Percentiles rank a stretch among this genome's conserved stretches.
These are phyloP conservation scores for Anticlea derivata DNA, from an alignment of 2,888 invertebrate species.

Conservation along the genomic window DNA sequence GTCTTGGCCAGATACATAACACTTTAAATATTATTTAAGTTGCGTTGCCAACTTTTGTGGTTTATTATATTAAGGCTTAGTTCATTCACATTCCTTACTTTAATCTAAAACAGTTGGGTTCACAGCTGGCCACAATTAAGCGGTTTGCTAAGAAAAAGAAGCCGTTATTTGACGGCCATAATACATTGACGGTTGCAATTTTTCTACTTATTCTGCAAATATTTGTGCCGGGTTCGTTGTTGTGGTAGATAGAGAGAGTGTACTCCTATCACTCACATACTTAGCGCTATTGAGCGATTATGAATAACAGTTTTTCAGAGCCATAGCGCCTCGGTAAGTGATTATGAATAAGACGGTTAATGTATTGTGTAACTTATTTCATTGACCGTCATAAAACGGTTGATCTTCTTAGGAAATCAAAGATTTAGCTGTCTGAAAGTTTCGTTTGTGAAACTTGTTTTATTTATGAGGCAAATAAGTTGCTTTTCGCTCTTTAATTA, in stretches of 20 bases:
- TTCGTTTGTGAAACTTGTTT: conserved; percentile 14
- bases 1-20: conserved; percentile 25
- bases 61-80: conserved; percentile 28
- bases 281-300: too few relatives aligned
- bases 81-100: conserved; percentile 25
- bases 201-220: too few relatives aligned
- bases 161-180: background rate
- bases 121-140: conserved; percentile 17
- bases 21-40: conserved; percentile 32
- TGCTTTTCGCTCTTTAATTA: background rate
- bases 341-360: too few relatives aligned
- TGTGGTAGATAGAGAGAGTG: too few relatives aligned
- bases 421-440: conserved; percentile 6
- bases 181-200: too few relatives aligned
- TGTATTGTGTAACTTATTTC: too few relatives aligned
- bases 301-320: too few relatives aligned
- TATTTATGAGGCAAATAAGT: conserved; percentile 7
- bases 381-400: background rate
- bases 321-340: too few relatives aligned
- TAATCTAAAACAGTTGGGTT: conserved; percentile 18
- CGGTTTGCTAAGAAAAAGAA: background rate
- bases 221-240: too few relatives aligned
- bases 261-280: too few relatives aligned
- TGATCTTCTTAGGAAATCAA: background rate
- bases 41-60: conserved; percentile 16